A percentile compares a stretch with the other conserved stretches of the same genome.
These are phyloP conservation scores for Ectropis crepuscularia DNA, from an alignment of 2,888 invertebrate species.

Conservation along the genomic window DNA sequence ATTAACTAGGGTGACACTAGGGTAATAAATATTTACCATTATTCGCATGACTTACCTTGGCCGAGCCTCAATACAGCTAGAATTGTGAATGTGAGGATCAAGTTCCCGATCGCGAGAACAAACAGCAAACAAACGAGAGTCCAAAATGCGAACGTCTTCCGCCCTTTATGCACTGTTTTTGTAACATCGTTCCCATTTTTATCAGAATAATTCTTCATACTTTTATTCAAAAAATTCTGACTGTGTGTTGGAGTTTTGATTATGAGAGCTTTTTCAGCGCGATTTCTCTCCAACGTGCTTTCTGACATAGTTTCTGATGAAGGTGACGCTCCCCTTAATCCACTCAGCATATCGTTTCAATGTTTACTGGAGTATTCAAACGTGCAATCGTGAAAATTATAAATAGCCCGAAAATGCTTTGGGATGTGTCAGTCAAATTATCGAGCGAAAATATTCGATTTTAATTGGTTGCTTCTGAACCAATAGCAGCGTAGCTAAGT, in stretches of 20 bases:
- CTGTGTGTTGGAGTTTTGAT: constrained; percentile 69
- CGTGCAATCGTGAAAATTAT: constrained; percentile 56
- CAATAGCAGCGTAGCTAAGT: constrained; percentile 9
- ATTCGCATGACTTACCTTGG: constrained; percentile 82
- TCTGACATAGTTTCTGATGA: constrained; percentile 76
- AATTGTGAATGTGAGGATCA: constrained; percentile 91
- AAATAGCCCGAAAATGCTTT: constrained; percentile 62
- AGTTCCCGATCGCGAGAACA: constrained; percentile 91
- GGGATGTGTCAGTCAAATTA: constrained; percentile 69
- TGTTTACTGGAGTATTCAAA: constrained; percentile 46
- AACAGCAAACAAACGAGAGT: constrained; percentile 89
- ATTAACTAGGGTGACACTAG: no score
- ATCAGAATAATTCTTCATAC: constrained; percentile 72
- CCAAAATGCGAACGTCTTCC: constrained; percentile 91
- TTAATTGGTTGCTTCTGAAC: constrained; percentile 55
- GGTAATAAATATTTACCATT: no score
- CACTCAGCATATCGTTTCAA: constrained; percentile 58
- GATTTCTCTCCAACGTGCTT: constrained; percentile 68
- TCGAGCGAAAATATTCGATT: constrained; percentile 61
- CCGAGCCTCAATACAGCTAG: constrained; percentile 92
- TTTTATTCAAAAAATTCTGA: constrained; percentile 49
- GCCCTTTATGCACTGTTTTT: constrained; percentile 70
- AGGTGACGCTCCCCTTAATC: constrained; percentile 71
- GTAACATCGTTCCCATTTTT: constrained; percentile 78
- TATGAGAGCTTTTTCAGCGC: constrained; percentile 73